Base-by-base conservation (phyloP, 2,113 vertebrate genomes). In the Vidua macroura region DNA sequence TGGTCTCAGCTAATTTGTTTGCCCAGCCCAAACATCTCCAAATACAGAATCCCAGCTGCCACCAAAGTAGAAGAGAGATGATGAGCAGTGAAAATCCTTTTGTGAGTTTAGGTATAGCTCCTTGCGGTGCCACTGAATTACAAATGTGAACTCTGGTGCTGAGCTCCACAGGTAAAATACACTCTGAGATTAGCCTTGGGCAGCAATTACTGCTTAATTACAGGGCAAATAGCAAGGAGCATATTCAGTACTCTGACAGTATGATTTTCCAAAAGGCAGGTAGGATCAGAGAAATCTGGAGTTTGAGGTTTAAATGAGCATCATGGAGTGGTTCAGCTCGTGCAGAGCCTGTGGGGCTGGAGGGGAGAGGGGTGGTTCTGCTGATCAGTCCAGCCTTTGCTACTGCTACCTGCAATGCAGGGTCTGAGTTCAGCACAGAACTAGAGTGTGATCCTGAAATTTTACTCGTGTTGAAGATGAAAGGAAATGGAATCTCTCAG, bases 151-250 rank as follows among this genome's bases (percentile, higher is more conserved):
- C 82, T 88, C 67, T 81, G 55, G 88, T 11, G 41, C 85, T 25
- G 67, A 81, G 75, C 85, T 91, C 95, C 82, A 46, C 83, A 85
- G 89, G 58, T 90, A 92, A 94, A 93, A 90, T 56, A 88, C 44
- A 91, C n/a, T 51, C 68, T 43, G 86, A 85, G 95, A 83, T 97
- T 92, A 93, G 83, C 59, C 74, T 79, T 49, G 85, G 94, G 73
- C 84, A 44, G 52, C 84, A 92, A 86, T 93, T 97, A 95, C 77
- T 86, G 77, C 86, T 93, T 96, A 96, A 96, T 96, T 95, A 96
- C 92, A 91, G 78, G 77, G 86, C 82, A 97, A 96, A 97, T 85
- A 94, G 35, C 78, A 92, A 90, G 82, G 69, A 86, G 33, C n/a
- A 4, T 37, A 33, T 79, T 60, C 37, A 20, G 60, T 67, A 46